Conservation (phyloP, 2,797 vertebrate species). For the Amniataba percoides region DNA sequence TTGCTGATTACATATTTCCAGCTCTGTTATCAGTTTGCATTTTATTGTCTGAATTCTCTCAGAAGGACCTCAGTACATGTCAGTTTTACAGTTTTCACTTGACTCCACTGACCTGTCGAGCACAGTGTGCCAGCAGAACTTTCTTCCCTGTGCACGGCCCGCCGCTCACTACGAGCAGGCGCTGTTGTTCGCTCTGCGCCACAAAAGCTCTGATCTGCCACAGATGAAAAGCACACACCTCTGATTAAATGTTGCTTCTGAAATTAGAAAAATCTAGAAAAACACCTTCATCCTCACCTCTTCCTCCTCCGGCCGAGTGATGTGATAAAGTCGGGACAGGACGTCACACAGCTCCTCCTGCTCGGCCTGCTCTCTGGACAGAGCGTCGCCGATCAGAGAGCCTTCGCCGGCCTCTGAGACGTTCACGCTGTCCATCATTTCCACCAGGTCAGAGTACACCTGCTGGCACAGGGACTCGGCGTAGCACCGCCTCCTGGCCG, state of each 20-base stretch:
- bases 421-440: constrained; percentile 62
- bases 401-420: not conserved
- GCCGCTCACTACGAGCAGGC: constrained; percentile 84
- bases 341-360: constrained; percentile 78
- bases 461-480: constrained; percentile 82
- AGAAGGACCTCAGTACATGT: not conserved
- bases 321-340: constrained; percentile 77
- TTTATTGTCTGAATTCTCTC: not conserved
- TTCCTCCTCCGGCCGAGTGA: constrained; percentile 74
- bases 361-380: constrained; percentile 64
- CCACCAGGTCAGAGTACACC: constrained; percentile 79
- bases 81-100: not conserved
- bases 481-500: constrained; percentile 76
- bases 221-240: not conserved
- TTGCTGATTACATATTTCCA: not conserved
- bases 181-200: constrained; percentile 59
- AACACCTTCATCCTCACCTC: constrained; percentile 61
- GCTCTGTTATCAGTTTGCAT: not conserved
- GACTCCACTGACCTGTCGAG: constrained; percentile 76
- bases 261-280: not conserved
- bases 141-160: constrained; percentile 86
- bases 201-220: constrained; percentile 81
- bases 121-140: constrained; percentile 85
- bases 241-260: not conserved
- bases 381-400: constrained; percentile 16